A percentile compares a stretch with the other conserved stretches of the same genome.
phyloP scores from a whole-genome alignment of 2,797 vertebrate genomes.

The Oreochromis mossambicus region DNA sequence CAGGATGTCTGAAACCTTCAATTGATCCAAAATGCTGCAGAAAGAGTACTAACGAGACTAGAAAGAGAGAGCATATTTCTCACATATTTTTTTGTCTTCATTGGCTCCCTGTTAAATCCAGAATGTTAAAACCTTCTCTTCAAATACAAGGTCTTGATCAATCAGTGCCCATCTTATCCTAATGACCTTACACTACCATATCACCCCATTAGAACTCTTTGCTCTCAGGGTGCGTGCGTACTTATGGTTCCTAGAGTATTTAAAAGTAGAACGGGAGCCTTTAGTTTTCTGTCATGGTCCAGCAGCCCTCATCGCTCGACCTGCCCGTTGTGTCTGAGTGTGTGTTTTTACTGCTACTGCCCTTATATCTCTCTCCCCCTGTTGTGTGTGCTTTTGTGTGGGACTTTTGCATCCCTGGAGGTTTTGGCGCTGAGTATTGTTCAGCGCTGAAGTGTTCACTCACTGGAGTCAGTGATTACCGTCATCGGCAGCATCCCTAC shows the following conservation, averaged over 20 bases:
- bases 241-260: background rate
- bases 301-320: background rate
- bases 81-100: background rate
- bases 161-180: background rate
- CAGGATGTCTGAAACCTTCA: too few relatives aligned
- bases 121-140: background rate
- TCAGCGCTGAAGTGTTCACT: background rate
- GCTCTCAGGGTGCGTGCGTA: background rate
- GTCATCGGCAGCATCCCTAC: background rate
- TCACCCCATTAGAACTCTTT: background rate
- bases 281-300: background rate
- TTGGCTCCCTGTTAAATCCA: background rate
- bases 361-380: background rate
- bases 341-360: background rate
- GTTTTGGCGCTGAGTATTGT: background rate
- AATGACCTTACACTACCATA: background rate
- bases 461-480: background rate
- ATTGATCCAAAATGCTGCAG: too few relatives aligned
- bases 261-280: background rate
- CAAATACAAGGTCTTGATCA: background rate
- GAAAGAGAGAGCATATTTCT: too few relatives aligned
- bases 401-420: background rate
- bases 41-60: too few relatives aligned
- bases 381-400: background rate
- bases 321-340: background rate